Base-by-base conservation (phyloP, 2,797 vertebrate genomes). In the Falco novaeseelandiae region DNA sequence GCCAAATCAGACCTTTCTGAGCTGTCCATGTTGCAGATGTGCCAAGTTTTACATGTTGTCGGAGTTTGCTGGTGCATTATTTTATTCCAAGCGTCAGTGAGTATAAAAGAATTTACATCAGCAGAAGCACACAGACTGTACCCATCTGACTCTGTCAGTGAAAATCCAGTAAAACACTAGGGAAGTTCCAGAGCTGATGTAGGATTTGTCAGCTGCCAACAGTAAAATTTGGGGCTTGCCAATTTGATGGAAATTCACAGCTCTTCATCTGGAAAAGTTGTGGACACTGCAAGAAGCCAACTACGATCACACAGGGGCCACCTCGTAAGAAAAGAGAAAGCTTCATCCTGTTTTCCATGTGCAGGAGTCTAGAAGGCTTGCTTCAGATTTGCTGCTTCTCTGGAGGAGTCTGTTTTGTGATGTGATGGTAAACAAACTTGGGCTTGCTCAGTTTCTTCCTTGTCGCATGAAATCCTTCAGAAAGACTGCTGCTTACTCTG, bases 191-290 rank as follows among this genome's bases (percentile, higher is more conserved):
- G 83, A 77, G 70, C 65, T 90, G 81, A 46, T 51, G 76, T 13
- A 74, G 85, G 67, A 49, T 62, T 63, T 73, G 72, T 87, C 76
- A 73, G 89, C 89, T 89, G 83, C 91, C 88, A 95, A 51, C 42
- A 83, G 80, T 36, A 49, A 89, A 83, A 81, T 78, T 25, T 46
- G 76, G 27, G 42, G 66, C 61, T 93, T 90, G 89, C 87, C 83
- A 86, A 0, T 89, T 27, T 71, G 32, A 27, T 86, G 85, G 89
- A 87, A 93, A 88, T 44, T 81, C 58, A 49, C 55, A 72, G 89
- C 83, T 81, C 77, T 74, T 67, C 48, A 89, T 34, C 90, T 95
- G 91, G 83, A 84, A 90, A 91, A 94, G 82, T 67, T 66, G 77
- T 36, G 86, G 74, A 52, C 44, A 11, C 57, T 61, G 55, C 46